A percentile compares a stretch with the other conserved stretches of the same genome.
These are phyloP conservation scores for Thunnus albacares DNA, from an alignment of 2,797 vertebrate genomes.

Conservation along the genomic window DNA sequence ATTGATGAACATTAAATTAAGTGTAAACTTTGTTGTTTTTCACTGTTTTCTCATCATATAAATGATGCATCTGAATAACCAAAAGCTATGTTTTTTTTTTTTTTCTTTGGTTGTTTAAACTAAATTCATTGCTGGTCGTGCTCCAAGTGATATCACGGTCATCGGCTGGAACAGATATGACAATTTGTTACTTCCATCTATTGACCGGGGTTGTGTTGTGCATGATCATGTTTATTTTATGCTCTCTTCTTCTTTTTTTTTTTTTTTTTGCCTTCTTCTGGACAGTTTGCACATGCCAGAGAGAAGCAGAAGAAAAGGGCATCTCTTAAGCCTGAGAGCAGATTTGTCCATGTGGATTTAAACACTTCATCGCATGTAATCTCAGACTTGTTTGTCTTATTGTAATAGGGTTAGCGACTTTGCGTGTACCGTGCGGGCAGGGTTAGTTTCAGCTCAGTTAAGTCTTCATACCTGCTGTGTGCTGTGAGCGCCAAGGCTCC, in stretches of 20 bases:
- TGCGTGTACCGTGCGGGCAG: conserved; percentile 46
- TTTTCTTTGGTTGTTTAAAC: conserved; percentile 12
- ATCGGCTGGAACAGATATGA: conserved; percentile 14
- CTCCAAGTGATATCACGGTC: conserved; percentile 13
- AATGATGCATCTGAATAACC: conserved; percentile 35
- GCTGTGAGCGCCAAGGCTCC: conserved; percentile 4
- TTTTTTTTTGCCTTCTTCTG: neutral
- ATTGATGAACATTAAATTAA: conserved; percentile 81
- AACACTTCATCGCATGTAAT: conserved; percentile 70
- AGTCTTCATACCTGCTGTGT: conserved; percentile 49
- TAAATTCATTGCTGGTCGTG: conserved; percentile 34
- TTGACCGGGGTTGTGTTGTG: conserved; percentile 23
- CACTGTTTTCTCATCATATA: conserved; percentile 30
- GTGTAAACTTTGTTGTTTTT: conserved; percentile 73
- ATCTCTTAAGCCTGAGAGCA: conserved; percentile 56
- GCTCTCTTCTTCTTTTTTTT: neutral
- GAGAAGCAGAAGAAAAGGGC: conserved; percentile 35
- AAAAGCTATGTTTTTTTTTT: conserved; percentile 34
- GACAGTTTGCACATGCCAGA: conserved; percentile 29
- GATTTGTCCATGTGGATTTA: conserved; percentile 64
- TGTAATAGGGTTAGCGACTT: conserved; percentile 67
- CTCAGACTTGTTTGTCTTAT: conserved; percentile 62
- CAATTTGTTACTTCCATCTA: conserved; percentile 3
- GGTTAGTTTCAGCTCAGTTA: conserved; percentile 50
- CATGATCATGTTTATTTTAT: neutral